A percentile compares a stretch with the other conserved stretches of the same genome.
Evolutionary conservation across 2,113 vertebrate genomes (phyloP).

Genomic region (Tenebrosternarchus preto): DNA sequence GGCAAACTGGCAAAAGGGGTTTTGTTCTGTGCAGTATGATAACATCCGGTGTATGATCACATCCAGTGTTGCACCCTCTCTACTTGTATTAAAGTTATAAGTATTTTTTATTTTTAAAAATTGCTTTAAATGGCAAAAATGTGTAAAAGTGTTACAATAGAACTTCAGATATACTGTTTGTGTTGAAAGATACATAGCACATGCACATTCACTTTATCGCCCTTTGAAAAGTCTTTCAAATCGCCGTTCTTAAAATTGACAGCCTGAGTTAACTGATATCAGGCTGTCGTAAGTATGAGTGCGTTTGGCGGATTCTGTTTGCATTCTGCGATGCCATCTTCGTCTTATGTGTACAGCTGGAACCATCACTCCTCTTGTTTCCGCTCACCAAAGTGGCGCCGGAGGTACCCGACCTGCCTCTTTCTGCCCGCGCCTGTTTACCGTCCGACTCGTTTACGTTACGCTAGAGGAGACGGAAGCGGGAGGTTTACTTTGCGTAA

Average conservation of each 20-base stretch:
- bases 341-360: background rate
- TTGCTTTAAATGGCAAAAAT: too few relatives aligned
- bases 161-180: too few relatives aligned
- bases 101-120: too few relatives aligned
- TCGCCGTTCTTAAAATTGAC: background rate
- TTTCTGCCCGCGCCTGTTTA: conserved; percentile 43
- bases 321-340: background rate
- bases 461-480: conserved; percentile 64
- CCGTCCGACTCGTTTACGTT: conserved; percentile 64
- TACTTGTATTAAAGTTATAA: background rate
- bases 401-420: conserved; percentile 44
- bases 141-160: too few relatives aligned
- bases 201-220: too few relatives aligned
- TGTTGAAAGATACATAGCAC: too few relatives aligned
- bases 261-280: background rate
- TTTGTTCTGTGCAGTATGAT: conserved; percentile 3
- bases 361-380: background rate
- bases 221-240: background rate
- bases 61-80: background rate
- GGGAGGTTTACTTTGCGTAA: conserved; percentile 73
- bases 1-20: conserved; percentile 64
- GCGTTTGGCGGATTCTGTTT: background rate
- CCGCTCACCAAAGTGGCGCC: background rate
- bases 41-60: background rate
- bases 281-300: background rate